Base-by-base conservation (phyloP, 2,888 invertebrate genomes). In the Cephus sareptanus region DNA sequence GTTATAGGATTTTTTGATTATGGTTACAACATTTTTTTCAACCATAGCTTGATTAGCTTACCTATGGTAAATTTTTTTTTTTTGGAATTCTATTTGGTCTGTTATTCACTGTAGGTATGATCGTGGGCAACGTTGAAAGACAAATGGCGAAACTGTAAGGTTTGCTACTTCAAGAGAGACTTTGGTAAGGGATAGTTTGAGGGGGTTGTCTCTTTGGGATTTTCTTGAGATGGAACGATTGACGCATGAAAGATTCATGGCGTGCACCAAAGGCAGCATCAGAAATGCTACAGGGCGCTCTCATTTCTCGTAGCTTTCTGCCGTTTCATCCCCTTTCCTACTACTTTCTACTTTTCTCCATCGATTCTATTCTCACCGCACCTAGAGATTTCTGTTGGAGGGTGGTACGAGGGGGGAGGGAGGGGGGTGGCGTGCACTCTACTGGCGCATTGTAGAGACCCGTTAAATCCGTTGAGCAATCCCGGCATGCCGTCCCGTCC, bases 241-340 rank as follows among this genome's bases (percentile, higher is more conserved):
- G 34, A 75, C 70, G 71, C 87, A 90, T 90, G 90, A 90, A 90
- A 90, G 89, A 90, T 90, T 90, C 90, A 91, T 91, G 88, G 85
- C 87, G 84, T 84, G 89, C 86, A 84, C 84, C 85, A 83, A 83
- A 84, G 84, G 84, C 81, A 85, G 85, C 85, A 87, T 87, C 87
- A 84, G 86, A 88, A 88, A 87, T 85, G 86, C 86, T 84, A 78
- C 81, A 83, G 82, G 83, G 86, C 84, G 74, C 78, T 81, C 83
- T 56, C 56, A 56, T 56, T 56, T 56, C 56, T 56, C 56, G 56
- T 56, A 56, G 56, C 56, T 56, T 56, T 56, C 56, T 56, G 56
- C 23, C 56, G 9, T 56, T 56, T 23, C 56, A 9, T 23, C 23
- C 56, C 56, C 56, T 56, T 23, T 23, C 23, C 56, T 9, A 56